These are phyloP conservation scores for Nemotelus pantherinus DNA, from an alignment of 2,888 invertebrate species.

Conservation along the genomic window DNA sequence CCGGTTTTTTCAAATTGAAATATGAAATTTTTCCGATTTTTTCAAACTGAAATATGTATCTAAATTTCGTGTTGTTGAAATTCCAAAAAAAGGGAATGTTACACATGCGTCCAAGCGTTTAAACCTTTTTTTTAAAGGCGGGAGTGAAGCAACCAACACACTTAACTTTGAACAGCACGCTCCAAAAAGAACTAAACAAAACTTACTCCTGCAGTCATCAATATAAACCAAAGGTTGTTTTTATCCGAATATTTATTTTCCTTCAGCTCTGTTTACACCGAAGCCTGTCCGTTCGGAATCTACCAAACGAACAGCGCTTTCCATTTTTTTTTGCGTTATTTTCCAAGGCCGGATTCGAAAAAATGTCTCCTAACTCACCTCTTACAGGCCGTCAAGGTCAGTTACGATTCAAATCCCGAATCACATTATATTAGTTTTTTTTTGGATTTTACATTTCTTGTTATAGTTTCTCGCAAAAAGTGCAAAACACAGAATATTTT, in stretches of 20 bases:
- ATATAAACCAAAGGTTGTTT: not conserved
- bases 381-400: conserved; percentile 41
- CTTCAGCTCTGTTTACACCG: conserved; percentile 29
- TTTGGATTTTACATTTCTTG: conserved; percentile 44
- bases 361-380: not conserved
- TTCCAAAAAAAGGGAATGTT: no score
- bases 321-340: conserved; percentile 31
- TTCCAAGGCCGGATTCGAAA: conserved; percentile 1
- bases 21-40: no score
- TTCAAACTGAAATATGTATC: no score
- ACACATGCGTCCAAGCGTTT: no score
- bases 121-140: no score
- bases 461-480: conserved; percentile 21
- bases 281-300: conserved; percentile 14
- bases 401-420: not conserved
- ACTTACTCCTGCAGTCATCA: no score
- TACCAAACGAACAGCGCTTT: conserved; percentile 7
- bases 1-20: no score
- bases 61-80: no score
- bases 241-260: conserved; percentile 19
- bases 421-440: conserved; percentile 45
- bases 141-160: no score
- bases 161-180: no score
- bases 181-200: no score
- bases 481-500: conserved; percentile 26